Percentiles rank a stretch among this genome's conserved stretches.
phyloP scores from a whole-genome alignment of 2,888 invertebrate genomes.

The Stegana nigrithorax region DNA sequence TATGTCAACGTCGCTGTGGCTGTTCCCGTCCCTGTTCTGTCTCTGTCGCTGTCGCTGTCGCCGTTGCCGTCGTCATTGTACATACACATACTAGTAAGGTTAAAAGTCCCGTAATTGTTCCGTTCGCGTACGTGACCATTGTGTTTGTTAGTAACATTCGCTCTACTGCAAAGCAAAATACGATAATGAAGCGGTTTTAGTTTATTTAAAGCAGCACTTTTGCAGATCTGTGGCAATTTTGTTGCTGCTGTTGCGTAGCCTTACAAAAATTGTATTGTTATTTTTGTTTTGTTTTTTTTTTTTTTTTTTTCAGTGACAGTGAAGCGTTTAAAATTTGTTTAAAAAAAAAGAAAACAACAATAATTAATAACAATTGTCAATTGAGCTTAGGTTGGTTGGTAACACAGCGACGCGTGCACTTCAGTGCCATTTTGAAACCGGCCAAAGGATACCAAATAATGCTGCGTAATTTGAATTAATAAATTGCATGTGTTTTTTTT shows the following conservation, averaged over 20 bases:
- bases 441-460: too few species aligned
- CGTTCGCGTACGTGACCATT: not conserved
- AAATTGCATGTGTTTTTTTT: not conserved
- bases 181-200: too few species aligned
- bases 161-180: conserved; percentile 4
- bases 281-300: not conserved
- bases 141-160: not conserved
- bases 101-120: too few species aligned
- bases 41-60: too few species aligned
- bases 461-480: not conserved
- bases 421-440: too few species aligned
- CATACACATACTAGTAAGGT: too few species aligned
- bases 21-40: too few species aligned
- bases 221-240: conserved; percentile 8
- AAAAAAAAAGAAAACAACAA: not conserved
- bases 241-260: not conserved
- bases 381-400: not conserved
- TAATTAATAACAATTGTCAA: not conserved
- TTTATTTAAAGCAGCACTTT: conserved; percentile 2
- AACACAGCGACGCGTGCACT: too few species aligned
- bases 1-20: too few species aligned
- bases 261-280: not conserved
- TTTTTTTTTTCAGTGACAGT: not conserved
- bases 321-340: not conserved
- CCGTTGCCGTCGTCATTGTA: too few species aligned